Evolutionary conservation across 92 coral and sea anemone genomes (phyloP).

Genomic region (Phymanthus crucifer): DNA sequence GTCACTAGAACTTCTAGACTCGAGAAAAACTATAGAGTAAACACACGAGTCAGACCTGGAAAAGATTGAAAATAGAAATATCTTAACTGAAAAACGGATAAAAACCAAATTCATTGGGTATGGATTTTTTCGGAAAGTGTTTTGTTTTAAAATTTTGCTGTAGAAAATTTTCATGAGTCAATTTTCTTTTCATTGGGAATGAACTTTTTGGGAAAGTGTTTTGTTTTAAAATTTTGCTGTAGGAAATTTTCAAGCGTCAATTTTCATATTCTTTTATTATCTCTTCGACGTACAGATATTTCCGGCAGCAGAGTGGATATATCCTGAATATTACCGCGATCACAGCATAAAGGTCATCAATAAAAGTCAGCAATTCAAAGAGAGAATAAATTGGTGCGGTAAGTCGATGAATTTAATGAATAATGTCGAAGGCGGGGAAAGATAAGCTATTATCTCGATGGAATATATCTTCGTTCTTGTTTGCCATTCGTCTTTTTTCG

Average conservation of each 20-base stretch:
- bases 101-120: not conserved
- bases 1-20: not conserved
- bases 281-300: not conserved
- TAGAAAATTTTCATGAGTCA: not conserved
- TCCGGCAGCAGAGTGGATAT: not conserved
- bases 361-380: conserved; percentile 23
- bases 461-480: not conserved
- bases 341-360: conserved; percentile 32
- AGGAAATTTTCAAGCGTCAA: not conserved
- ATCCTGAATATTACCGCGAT: conserved; percentile 11
- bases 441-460: conserved; percentile 10
- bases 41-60: not conserved
- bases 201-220: not conserved
- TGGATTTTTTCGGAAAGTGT: not conserved
- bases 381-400: not conserved
- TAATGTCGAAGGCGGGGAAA: not conserved
- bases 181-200: not conserved
- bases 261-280: not conserved
- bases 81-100: not conserved
- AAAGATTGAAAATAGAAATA: not conserved
- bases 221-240: not conserved
- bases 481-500: too few relatives aligned
- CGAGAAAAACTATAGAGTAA: not conserved
- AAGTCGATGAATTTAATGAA: conserved; percentile 16
- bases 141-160: not conserved